Conservation (phyloP, 2,888 invertebrate genomes). For the Stomorhina lunata region DNA sequence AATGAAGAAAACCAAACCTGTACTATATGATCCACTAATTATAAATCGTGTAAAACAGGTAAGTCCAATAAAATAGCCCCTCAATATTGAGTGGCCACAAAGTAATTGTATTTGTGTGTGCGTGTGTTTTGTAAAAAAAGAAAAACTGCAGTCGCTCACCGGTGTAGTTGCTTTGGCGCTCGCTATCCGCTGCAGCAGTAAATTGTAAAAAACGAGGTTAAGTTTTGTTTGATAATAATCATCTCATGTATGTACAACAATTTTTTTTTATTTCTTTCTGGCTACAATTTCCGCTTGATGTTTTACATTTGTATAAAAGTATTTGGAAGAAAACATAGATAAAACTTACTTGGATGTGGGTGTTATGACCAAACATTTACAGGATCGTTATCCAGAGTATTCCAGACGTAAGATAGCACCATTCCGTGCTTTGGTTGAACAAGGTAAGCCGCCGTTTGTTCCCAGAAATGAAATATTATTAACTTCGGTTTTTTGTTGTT, state of each 20-base stretch:
- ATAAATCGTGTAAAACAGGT: constrained; percentile 83
- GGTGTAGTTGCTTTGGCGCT: constrained; percentile 40
- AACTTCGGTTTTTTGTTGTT: neutral
- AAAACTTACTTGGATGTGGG: constrained; percentile 90
- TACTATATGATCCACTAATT: constrained; percentile 81
- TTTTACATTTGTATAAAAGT: constrained; percentile 73
- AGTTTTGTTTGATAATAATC: constrained; percentile 63
- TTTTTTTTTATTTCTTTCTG: constrained; percentile 16
- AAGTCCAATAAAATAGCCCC: constrained; percentile 20
- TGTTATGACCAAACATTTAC: constrained; percentile 90
- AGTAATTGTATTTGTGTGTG: neutral
- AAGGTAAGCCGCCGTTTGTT: constrained; percentile 75
- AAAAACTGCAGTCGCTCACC: constrained; percentile 24
- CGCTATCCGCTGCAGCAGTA: constrained; percentile 14
- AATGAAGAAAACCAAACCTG: constrained; percentile 76
- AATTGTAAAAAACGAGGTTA: constrained; percentile 69
- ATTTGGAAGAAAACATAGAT: constrained; percentile 89
- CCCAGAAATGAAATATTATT: neutral
- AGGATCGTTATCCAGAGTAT: constrained; percentile 89
- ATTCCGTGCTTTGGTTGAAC: constrained; percentile 89
- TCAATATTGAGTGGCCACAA: neutral
- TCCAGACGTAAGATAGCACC: constrained; percentile 88
- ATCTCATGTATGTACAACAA: constrained; percentile 33
- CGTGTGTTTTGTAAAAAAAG: too few relatives aligned
- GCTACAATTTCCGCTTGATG: neutral